Conservation (phyloP, 64 coral and sea anemone species). For the Montipora capricornis region DNA sequence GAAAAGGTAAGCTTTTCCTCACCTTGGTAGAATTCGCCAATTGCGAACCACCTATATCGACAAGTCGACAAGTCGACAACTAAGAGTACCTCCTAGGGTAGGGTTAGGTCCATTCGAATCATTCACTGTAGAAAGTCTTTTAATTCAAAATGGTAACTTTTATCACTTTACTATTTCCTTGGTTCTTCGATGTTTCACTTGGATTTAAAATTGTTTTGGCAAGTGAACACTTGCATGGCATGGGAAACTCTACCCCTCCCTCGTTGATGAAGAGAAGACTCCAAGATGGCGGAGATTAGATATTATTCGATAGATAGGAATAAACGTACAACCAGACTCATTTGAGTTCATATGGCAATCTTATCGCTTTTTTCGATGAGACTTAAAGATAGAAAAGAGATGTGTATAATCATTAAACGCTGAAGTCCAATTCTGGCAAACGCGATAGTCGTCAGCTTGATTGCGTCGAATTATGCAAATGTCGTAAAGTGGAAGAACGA, state of each 20-base stretch:
- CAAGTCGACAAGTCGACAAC: no score
- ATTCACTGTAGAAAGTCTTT: neutral
- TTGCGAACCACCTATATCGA: neutral
- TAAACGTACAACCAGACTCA: neutral
- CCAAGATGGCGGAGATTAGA: slow-evolving; percentile 42
- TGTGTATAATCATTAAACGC: neutral
- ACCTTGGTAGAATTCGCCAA: neutral
- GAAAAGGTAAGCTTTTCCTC: neutral
- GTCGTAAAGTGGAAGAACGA: neutral
- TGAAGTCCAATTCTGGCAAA: neutral
- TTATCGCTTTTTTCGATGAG: neutral
- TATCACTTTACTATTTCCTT: neutral
- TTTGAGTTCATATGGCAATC: neutral
- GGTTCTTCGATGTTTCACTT: neutral
- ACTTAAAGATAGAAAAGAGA: neutral
- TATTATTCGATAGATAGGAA: neutral
- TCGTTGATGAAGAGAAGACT: neutral
- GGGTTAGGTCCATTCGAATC: neutral
- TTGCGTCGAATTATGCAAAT: neutral
- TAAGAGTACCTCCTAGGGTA: neutral
- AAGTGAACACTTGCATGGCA: neutral
- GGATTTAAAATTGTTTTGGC: neutral
- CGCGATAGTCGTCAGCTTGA: neutral
- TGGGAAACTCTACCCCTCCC: neutral
- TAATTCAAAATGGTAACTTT: neutral